Base-by-base conservation (phyloP, 2,888 invertebrate genomes). In the Watsonalla binaria region DNA sequence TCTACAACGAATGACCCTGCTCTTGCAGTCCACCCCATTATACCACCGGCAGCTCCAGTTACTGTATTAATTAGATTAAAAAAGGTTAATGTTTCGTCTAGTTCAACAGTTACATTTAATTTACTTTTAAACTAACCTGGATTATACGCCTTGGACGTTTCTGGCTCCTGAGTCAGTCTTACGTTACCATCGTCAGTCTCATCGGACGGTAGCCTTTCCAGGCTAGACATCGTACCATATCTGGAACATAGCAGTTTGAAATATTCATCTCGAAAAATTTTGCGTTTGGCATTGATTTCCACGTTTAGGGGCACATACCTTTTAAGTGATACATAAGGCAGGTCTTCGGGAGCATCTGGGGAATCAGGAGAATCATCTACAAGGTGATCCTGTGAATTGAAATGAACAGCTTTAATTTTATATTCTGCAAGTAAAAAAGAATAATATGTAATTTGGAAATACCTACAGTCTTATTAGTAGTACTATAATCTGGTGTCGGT, bases 1-100 rank as follows among this genome's bases (percentile, higher is more conserved):
- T 96, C 96, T 5, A 95, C 95, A 6, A 96, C 96, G 76, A 94
- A 96, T 42, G 93, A 94, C 0, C 96, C 96, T 6, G 96, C 96
- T 57, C 95, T 91, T 6, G 95, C 94, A 0, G 96, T 95, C 96
- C 96, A 96, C 11, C 94, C 94, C 83, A 93, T 90, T 6, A 93
- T 87, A 7, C 93, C 92, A 15, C 92, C 90, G 6, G 92, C 76
- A 5, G 85, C 79, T 54, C 85, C 84, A 47, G 77, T 70, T 15
- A 78, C 83, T 82, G 59, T 5, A 61, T 60, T 58, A 42, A 52
- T 34, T 13, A 48, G 34, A 34, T 14, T 46, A 57, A 52, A 47
- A 42, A 9, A 11, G 1, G 11, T 42, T 42, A 42, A 11, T 42
- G 24, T 24, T 24, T 24, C 42, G 11, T 34, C 6, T 1, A 13